Evolutionary conservation across 2,888 invertebrate genomes (phyloP), one percentile per base, ranked within the genome.

Genomic region (Eucriotettix oculatus): DNA sequence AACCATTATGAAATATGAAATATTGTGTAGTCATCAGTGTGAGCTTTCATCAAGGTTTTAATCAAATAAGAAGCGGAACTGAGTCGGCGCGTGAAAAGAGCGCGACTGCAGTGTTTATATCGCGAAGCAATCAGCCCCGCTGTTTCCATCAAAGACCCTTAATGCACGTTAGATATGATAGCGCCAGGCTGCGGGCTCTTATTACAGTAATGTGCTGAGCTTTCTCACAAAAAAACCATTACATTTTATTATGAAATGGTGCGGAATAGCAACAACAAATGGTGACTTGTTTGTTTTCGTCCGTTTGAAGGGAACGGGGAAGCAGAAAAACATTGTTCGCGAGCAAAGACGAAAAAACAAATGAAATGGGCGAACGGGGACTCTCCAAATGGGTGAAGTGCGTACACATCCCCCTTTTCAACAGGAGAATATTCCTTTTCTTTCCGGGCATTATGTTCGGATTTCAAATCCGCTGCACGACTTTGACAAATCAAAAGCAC

Each of bases 401-500:
- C 41, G 53, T 53, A 42, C 16, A 52, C 48, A 52, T 58, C 53
- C 42, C 53, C 42, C 52, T 41, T 58, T 58, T 52, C 42, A 52
- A 40, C 56, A 42, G 42, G 16, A 42, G 56, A 16, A 42, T 48
- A 52, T 16, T n/a, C 58, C 42, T 54, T 59, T 59, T 59, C 59
- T 59, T 48, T 59, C 56, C 52, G 43, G 55, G 54, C 55, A 59
- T 59, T 59, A 59, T 59, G 52, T 56, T 44, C 56, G 59, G 59
- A 59, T 59, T 59, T 60, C 42, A 58, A 58, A 58, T 61, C 58
- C 58, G 29, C 56, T 55, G 58, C 58, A 54, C 58, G 58, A 61
- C 61, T 61, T 61, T 58, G 52, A 54, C 58, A 61, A 61, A 61
- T 61, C 61, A 58, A 58, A 61, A 61, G 61, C 61, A 58, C 61